Evolutionary conservation across 2,888 invertebrate genomes (phyloP), one percentile per base, ranked within the genome.

Genomic region (Nymphalis polychloros): DNA sequence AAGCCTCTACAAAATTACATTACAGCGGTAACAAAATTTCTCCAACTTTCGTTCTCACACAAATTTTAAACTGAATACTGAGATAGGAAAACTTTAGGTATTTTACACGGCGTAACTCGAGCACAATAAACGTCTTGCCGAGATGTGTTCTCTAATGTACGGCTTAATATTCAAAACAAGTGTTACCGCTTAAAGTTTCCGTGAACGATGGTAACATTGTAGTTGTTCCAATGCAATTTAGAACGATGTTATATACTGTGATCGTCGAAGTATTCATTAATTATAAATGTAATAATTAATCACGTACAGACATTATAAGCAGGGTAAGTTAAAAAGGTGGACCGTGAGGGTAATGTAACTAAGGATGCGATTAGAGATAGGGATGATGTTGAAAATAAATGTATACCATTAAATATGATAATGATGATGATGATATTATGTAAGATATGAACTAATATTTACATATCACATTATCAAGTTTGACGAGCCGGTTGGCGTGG

Each of bases 101-200:
- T 66, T 66, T 68, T 52, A 63, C 59, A 68, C 59, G 50, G 63
- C 47, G 52, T 48, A 63, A 63, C 67, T 68, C 62, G 31, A 52
- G 67, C 66, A 68, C 72, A 68, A 74, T 74, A 70, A 71, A 71
- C 63, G 72, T 64, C 69, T 70, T 53, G 59, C 53, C 67, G 59
- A 65, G 66, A 66, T 61, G 64, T 59, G 53, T 60, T 61, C 59
- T 59, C 63, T 70, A 69, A 74, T 72, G 69, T 72, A 72, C 70
- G 69, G 72, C 69, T 72, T 73, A 68, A 73, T 73, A 74, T 74
- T 72, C 72, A 67, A 71, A 74, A 71, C 73, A 68, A 73, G 70
- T 68, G 72, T 66, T 70, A 55, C 72, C 63, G 70, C 63, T 70
- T 70, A 68, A 68, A 68, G 66, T 66, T 68, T 49, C 35, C 41